These are phyloP conservation scores for Nyctalus aviator DNA, from an alignment of 2,797 vertebrate genomes.

Conservation along the genomic window DNA sequence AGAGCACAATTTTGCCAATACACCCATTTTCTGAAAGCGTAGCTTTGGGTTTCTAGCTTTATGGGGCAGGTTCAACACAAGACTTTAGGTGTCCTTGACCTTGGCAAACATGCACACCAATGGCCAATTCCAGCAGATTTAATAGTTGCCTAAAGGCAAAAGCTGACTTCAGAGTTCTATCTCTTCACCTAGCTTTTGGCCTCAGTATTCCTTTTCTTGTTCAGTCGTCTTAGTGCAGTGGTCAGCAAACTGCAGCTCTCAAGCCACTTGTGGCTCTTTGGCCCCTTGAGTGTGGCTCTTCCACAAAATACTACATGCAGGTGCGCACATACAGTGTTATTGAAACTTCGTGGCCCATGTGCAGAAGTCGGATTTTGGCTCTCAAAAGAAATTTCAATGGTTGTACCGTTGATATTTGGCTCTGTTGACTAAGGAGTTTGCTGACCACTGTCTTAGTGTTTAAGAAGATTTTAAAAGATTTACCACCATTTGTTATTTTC, in stretches of 20 bases:
- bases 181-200: not conserved
- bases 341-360: no score
- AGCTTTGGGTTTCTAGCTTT: not conserved
- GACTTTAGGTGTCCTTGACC: not conserved
- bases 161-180: not conserved
- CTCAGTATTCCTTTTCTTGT: not conserved
- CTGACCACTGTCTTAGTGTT: not conserved
- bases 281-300: no score
- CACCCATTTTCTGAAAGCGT: not conserved
- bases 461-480: conserved; percentile 14
- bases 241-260: no score
- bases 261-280: no score
- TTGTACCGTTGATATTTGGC: no score
- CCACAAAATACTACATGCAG: no score
- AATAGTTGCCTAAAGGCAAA: not conserved
- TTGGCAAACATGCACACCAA: not conserved
- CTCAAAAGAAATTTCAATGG: no score
- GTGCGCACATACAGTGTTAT: no score
- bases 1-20: not conserved
- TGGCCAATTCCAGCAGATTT: not conserved
- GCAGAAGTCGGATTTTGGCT: no score
- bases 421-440: no score
- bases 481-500: conserved; percentile 4
- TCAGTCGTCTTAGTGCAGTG: not conserved
- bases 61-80: not conserved